Base-by-base conservation (phyloP, 2,113 vertebrate species). In the Cebidichthys violaceus region DNA sequence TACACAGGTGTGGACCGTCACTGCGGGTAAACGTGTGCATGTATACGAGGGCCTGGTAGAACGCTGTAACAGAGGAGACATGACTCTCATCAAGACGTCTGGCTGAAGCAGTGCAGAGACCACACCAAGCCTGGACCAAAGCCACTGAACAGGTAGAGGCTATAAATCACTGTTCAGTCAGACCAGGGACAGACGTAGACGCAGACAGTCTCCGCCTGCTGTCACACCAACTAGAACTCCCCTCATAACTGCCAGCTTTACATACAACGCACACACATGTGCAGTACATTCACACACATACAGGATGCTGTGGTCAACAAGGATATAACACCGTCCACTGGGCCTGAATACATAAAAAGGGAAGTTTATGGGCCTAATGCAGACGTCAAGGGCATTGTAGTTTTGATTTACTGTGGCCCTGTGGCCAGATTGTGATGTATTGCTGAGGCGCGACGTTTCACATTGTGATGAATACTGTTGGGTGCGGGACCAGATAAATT, bases 351-450 rank as follows among this genome's bases (percentile, higher is more conserved):
- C 54, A 75, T 37, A 9, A 66, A 70, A 86, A 85, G 79, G 37
- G 79, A 81, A 64, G 50, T 91, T 90, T 86, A 89, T 75, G 74
- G 76, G 61, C 67, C 83, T 90, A 87, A 89, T 89, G 87, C 80
- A 92, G 86, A 90, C 47, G 86, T 90, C 90, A 90, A 88, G 87
- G 91, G 79, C 80, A 88, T 86, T 83, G 90, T 83, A 55, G 68
- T 72, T 86, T 70, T 92, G 93, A 95, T 94, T 93, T 91, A 93
- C 84, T 6, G 70, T n/a, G 72, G 85, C 72, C 88, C 86, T 75
- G 75, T 89, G 89, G 88, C 81, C 74, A 22, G 84, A 87, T 82
- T 86, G 79, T 91, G 90, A 93, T 93, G 80, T 88, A 89, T 89
- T 72, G 75, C 47, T 24, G 65, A 66, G 87, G 79, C 3, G 17